Evolutionary conservation across 1,140 invertebrate genomes (phyloP).

Genomic region (Acromyrmex heyeri): DNA sequence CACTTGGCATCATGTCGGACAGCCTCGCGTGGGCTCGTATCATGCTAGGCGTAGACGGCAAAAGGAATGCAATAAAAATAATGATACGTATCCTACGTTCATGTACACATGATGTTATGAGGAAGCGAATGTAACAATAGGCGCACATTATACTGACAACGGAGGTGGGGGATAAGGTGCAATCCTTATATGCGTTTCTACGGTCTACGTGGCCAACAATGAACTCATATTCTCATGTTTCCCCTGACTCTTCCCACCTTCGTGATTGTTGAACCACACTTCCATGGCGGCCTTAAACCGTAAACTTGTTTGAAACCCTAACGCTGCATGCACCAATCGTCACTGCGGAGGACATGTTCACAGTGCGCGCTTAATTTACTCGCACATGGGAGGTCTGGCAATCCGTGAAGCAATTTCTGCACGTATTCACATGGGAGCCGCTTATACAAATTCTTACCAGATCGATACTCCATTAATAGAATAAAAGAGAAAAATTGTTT

Average conservation of each 20-base stretch:
- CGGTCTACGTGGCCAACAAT: constrained; percentile 66
- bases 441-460: constrained; percentile 37
- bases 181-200: constrained; percentile 65
- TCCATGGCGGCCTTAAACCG: constrained; percentile 47
- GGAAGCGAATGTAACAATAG: constrained; percentile 74
- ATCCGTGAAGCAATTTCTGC: constrained; percentile 50
- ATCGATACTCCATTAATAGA: constrained; percentile 19
- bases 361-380: constrained; percentile 53
- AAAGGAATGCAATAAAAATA: constrained; percentile 68
- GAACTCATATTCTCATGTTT: constrained; percentile 76
- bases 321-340: constrained; percentile 55
- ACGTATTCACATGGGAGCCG: constrained; percentile 19
- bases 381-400: constrained; percentile 32
- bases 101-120: constrained; percentile 66
- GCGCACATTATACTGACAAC: constrained; percentile 64
- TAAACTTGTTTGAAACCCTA: constrained; percentile 46
- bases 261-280: constrained; percentile 71
- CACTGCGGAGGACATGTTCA: constrained; percentile 34
- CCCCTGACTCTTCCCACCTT: constrained; percentile 66
- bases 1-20: constrained; percentile 19
- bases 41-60: background rate
- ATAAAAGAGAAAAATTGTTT: background rate
- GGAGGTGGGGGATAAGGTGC: constrained; percentile 65
- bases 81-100: constrained; percentile 65
- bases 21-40: constrained; percentile 41